Evolutionary conservation across 2,888 invertebrate genomes (phyloP).

Genomic region (Andrena chrysosceles): DNA sequence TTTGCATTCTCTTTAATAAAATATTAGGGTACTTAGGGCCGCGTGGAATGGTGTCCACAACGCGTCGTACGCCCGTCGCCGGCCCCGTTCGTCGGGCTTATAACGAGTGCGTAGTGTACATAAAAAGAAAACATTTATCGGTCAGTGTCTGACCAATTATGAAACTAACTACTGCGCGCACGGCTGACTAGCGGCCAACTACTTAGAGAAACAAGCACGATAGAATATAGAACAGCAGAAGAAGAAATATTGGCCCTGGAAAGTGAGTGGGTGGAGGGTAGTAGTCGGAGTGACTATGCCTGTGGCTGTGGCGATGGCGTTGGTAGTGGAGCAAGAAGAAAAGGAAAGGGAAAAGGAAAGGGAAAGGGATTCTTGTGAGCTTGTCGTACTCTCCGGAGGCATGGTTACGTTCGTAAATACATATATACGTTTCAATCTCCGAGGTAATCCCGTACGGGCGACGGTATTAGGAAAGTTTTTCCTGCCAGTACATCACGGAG

Average conservation of each 20-base stretch:
- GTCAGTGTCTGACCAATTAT: no score
- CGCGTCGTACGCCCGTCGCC: no score
- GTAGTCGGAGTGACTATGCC: neutral
- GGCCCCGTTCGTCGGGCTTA: no score
- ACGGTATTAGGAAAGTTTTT: constrained; percentile 84
- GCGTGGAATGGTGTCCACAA: no score
- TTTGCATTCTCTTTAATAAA: no score
- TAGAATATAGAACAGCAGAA: no score
- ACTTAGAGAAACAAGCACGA: no score
- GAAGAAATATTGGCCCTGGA: neutral
- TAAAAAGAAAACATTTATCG: no score
- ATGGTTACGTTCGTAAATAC: constrained; percentile 77
- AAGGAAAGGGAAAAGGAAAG: constrained; percentile 1
- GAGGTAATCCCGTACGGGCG: constrained; percentile 81
- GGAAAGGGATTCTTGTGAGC: constrained; percentile 51
- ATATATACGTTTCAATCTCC: constrained; percentile 83
- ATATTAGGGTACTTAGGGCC: no score
- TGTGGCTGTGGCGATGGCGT: neutral
- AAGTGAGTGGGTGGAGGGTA: neutral
- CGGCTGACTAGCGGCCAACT: neutral
- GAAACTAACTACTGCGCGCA: neutral
- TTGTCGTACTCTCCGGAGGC: constrained; percentile 64
- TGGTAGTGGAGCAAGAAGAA: neutral
- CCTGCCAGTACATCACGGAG: constrained; percentile 77
- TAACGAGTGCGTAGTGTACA: no score